Conservation (phyloP, 2,797 vertebrate species). For the Pachyuromys duprasi region DNA sequence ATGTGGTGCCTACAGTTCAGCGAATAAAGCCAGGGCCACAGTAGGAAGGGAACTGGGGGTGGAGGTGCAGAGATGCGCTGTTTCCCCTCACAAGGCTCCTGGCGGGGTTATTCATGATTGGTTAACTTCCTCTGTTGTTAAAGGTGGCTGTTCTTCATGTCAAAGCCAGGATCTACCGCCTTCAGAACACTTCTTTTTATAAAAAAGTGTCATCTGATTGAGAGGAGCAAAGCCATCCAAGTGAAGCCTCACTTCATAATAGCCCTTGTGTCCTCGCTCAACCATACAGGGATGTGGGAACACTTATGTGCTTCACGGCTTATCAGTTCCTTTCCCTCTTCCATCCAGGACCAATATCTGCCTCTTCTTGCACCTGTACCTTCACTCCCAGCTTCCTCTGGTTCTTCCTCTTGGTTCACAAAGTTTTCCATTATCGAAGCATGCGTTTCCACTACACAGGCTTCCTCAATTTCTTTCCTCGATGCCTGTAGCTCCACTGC, state of each 20-base stretch:
- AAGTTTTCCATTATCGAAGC: not conserved
- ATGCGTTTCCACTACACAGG: not conserved
- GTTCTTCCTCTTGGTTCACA: conserved; percentile 31
- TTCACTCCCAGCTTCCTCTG: conserved; percentile 4
- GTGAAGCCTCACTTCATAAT: not conserved
- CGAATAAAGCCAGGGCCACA: not conserved
- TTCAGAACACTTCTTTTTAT: conserved; percentile 33
- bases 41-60: not conserved
- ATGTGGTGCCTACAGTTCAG: not conserved
- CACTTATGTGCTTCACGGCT: not conserved
- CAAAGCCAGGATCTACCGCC: not conserved
- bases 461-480: not conserved
- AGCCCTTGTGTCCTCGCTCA: not conserved
- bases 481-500: not conserved
- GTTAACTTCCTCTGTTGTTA: not conserved
- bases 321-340: not conserved
- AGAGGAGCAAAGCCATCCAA: not conserved
- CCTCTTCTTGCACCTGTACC: not conserved
- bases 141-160: not conserved
- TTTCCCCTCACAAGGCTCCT: not conserved
- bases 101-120: not conserved
- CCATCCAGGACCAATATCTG: not conserved
- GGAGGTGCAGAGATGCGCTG: not conserved
- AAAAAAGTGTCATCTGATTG: not conserved
- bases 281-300: not conserved